Base-by-base conservation (phyloP, 2,797 vertebrate genomes). In the Enteromius paludinosus region DNA sequence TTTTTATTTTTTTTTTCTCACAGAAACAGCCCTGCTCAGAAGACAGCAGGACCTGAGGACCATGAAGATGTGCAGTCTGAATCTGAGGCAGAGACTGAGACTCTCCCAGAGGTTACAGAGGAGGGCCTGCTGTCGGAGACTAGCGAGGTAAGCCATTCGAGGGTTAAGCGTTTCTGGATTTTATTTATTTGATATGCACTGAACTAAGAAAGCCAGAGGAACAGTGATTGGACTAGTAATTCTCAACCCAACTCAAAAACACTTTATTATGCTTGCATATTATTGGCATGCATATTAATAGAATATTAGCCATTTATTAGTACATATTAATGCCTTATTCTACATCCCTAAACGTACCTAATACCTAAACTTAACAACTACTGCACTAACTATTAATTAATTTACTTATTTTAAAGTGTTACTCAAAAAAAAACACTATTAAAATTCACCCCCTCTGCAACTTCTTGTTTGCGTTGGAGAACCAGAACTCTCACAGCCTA, bases 1-100 rank as follows among this genome's bases (percentile, higher is more conserved):
- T 10, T 35, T 81, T 62, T 78, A 0, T 14, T 75, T 6, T 15
- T 35, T 81, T 64, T 69, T 0, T 20, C n/a, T 61, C 28, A 80
- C 78, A 85, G 81, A 65, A 76, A 66, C 4, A 35, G 75, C 49
- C 59, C 81, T 45, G 64, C n/a, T 79, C 83, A 79, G 56, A 86
- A 81, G 30, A 85, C 25, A 45, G 12, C 62, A 49, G 71, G 23
- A 25, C 25, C 75, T 78, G 83, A 86, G 45, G 70, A 79, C 25
- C 68, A 47, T 65, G 70, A 43, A 78, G 78, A 41, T 65, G 73
- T 45, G 20, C 72, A 69, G 52, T 59, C 81, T 45, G 83, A 86
- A 38, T 84, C 84, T 38, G 78, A 85, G 6, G 49, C 74, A 23
- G 59, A 86, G 30, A 35, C 74, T 23, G 74, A 72, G 17, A 70